These are phyloP conservation scores for Astropecten irregularis DNA, from an alignment of 53 echinoderm and acorn worm genomes.

Conservation along the genomic window DNA sequence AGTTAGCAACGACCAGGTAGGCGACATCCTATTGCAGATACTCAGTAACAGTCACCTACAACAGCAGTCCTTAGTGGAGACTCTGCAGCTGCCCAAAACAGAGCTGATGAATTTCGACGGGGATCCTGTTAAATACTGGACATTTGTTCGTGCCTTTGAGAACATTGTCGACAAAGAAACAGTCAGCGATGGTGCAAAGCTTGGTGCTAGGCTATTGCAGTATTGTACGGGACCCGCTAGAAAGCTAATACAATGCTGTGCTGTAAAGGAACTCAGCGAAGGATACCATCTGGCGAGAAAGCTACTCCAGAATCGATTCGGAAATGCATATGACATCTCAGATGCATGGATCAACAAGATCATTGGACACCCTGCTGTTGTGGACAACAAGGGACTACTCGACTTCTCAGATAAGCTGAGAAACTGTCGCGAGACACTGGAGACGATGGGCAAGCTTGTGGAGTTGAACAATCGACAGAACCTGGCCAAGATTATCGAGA, in stretches of 20 bases:
- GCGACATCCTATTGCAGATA: conserved; percentile 19
- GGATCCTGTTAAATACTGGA: conserved; percentile 28
- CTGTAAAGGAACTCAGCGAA: conserved; percentile 16
- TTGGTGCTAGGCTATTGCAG: conserved; percentile 7
- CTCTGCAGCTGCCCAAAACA: conserved; percentile 35
- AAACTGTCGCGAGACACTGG: conserved; percentile 49
- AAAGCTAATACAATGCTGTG: conserved; percentile 30
- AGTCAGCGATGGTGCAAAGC: conserved; percentile 23
- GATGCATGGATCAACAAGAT: conserved; percentile 68
- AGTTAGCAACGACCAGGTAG: neutral
- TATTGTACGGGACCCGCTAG: conserved; percentile 41
- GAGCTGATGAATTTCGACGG: conserved; percentile 36
- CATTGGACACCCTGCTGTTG: conserved; percentile 12
- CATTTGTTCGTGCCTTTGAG: conserved; percentile 36
- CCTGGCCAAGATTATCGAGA: conserved; percentile 11
- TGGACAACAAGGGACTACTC: conserved; percentile 1
- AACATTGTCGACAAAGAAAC: conserved; percentile 18
- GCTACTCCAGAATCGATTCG: conserved; percentile 33
- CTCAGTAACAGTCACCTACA: conserved; percentile 5
- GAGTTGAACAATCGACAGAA: conserved; percentile 31
- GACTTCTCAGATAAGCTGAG: conserved; percentile 58
- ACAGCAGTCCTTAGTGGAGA: conserved; percentile 37
- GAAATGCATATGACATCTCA: conserved; percentile 32
- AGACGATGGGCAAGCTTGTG: conserved; percentile 36
- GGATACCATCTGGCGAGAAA: conserved; percentile 25